Evolutionary conservation across 23 tunicate species (phyloP).

Genomic region (Trididemnum nubilum): DNA sequence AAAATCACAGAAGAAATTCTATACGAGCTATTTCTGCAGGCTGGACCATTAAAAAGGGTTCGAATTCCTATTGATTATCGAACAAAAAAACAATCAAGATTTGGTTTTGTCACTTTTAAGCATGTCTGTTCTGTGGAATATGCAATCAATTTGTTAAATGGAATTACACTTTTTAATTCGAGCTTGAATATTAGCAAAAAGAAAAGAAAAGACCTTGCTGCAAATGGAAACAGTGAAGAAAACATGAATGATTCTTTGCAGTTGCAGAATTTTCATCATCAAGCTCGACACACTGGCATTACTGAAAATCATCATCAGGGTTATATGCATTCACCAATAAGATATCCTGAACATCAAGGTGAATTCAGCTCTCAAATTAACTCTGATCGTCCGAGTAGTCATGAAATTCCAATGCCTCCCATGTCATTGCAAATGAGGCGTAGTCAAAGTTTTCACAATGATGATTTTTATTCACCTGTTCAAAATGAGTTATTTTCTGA

Average conservation of each 20-base stretch:
- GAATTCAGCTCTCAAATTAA: background rate
- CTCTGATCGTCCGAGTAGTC: background rate
- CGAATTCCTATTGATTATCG: constrained; percentile 63
- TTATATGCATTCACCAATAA: background rate
- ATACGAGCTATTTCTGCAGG: constrained; percentile 76
- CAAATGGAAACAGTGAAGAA: background rate
- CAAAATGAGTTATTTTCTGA: background rate
- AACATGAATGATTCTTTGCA: background rate
- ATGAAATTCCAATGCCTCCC: background rate
- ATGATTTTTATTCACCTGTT: background rate
- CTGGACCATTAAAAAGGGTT: constrained; percentile 80
- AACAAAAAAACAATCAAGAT: constrained; percentile 41
- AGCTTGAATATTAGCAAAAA: constrained; percentile 19
- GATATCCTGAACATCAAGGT: background rate
- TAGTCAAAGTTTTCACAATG: background rate
- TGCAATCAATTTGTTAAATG: constrained; percentile 62
- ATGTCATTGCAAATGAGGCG: background rate
- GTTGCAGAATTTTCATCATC: background rate
- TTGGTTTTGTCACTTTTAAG: constrained; percentile 73
- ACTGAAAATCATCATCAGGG: background rate
- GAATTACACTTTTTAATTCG: constrained; percentile 44
- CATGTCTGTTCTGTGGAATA: constrained; percentile 65
- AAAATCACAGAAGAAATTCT: constrained; percentile 63
- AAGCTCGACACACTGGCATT: too few relatives aligned
- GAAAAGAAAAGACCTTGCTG: constrained; percentile 2